Conservation (phyloP, 2,113 vertebrate genomes). For the Pithys albifrons region DNA sequence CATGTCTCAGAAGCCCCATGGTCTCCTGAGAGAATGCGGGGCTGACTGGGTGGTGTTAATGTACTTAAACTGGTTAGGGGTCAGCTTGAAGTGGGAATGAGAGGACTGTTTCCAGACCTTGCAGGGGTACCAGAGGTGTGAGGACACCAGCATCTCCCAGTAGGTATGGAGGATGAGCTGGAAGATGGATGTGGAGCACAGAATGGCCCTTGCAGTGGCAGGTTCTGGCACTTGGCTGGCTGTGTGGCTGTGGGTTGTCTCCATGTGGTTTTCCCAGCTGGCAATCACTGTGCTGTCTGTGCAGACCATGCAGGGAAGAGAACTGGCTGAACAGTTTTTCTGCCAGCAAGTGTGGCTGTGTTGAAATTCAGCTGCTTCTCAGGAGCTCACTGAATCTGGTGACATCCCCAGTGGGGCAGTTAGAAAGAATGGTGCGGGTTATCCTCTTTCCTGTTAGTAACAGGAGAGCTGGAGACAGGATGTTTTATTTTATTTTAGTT, state of each 20-base stretch:
- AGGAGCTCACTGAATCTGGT: not conserved
- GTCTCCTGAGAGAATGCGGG: not conserved
- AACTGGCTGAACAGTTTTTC: not conserved
- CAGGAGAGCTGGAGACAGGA: not conserved
- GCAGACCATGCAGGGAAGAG: rapidly evolving
- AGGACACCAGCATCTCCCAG: not conserved
- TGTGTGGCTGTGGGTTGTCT: rapidly evolving
- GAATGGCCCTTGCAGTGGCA: too few species aligned
- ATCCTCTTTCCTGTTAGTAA: not conserved
- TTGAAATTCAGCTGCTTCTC: not conserved
- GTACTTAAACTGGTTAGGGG: not conserved
- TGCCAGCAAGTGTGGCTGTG: not conserved
- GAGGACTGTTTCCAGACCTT: not conserved
- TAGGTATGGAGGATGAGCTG: not conserved
- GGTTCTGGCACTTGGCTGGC: not conserved
- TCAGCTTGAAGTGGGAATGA: not conserved
- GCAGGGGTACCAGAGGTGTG: not conserved
- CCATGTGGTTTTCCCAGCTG: rapidly evolving
- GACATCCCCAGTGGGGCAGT: not conserved
- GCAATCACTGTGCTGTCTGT: not conserved
- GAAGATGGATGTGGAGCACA: not conserved
- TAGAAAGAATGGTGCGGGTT: not conserved
- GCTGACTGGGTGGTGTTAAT: not conserved
- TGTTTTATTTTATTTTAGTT: not conserved
- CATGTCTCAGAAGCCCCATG: rapidly evolving